Evolutionary conservation across 2,797 vertebrate genomes (phyloP).

Genomic region (Chelmon rostratus): DNA sequence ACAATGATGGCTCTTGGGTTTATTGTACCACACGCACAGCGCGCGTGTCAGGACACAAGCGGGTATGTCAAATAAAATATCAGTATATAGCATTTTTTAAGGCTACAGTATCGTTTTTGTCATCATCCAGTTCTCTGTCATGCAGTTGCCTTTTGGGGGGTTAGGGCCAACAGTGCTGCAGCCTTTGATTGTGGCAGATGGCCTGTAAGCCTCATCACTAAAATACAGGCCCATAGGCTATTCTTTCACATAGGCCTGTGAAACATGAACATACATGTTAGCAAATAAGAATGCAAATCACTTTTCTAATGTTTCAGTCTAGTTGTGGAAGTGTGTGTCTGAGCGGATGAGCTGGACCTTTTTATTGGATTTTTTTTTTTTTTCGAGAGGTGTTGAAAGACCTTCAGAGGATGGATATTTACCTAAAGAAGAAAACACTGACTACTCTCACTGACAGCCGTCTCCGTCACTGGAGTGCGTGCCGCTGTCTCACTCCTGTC

Average conservation of each 20-base stretch:
- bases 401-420: constrained; percentile 52
- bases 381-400: constrained; percentile 21
- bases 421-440: constrained; percentile 47
- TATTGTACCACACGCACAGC: constrained; percentile 22
- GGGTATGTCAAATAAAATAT: neutral
- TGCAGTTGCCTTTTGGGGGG: neutral
- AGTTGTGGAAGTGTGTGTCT: neutral
- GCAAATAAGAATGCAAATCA: neutral
- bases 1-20: constrained; percentile 48
- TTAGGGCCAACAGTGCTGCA: neutral
- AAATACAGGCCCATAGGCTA: neutral
- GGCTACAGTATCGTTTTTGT: neutral
- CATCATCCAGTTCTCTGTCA: neutral
- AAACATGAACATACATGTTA: neutral
- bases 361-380: constrained; percentile 11
- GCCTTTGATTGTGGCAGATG: neutral
- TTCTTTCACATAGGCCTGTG: neutral
- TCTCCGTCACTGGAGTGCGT: neutral
- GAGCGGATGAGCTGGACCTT: neutral
- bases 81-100: neutral
- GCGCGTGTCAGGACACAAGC: neutral
- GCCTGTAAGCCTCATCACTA: neutral
- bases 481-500: neutral
- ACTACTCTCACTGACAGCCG: constrained; percentile 23
- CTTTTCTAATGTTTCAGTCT: neutral